Conservation (phyloP, 2,888 invertebrate genomes). For the Drosophila anomelani region DNA sequence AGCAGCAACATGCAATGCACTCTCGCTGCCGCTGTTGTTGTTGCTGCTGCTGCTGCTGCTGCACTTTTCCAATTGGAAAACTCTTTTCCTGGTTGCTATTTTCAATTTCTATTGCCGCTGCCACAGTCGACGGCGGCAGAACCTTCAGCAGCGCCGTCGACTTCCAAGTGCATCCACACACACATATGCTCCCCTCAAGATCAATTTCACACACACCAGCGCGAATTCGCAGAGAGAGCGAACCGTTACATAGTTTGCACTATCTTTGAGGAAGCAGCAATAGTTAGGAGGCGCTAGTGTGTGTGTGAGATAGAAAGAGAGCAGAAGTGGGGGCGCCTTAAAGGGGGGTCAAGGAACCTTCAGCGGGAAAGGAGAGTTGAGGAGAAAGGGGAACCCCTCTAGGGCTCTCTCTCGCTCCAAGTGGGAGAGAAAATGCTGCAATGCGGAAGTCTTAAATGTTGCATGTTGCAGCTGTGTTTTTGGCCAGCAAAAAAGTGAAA, state of each 20-base stretch:
- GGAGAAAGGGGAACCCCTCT: slow-evolving; percentile 26
- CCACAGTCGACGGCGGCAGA: slow-evolving; percentile 40
- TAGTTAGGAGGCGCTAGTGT: slow-evolving; percentile 13
- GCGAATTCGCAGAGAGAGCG: slow-evolving; percentile 47
- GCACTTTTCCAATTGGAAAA: slow-evolving; percentile 70
- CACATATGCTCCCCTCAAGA: slow-evolving; percentile 76
- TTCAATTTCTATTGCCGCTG: slow-evolving; percentile 82
- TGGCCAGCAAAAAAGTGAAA: slow-evolving; percentile 20
- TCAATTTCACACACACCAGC: slow-evolving; percentile 81
- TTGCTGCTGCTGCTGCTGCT: slow-evolving; percentile 45
- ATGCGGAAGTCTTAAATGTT: slow-evolving; percentile 70
- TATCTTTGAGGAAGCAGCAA: slow-evolving; percentile 31
- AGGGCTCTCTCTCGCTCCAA: slow-evolving; percentile 27
- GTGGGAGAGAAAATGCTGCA: slow-evolving; percentile 49
- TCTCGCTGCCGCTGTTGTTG: slow-evolving; percentile 67
- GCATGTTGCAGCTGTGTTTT: slow-evolving; percentile 46
- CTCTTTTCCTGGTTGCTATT: slow-evolving; percentile 79
- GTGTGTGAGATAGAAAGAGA: slow-evolving; percentile 27
- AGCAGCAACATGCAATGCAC: slow-evolving; percentile 63
- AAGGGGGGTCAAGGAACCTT: slow-evolving; percentile 50
- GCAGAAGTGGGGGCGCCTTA: slow-evolving; percentile 37
- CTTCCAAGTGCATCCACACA: slow-evolving; percentile 79
- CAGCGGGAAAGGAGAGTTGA: background rate
- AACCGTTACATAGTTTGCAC: slow-evolving; percentile 71
- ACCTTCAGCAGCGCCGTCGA: slow-evolving; percentile 33